Evolutionary conservation across 2,113 vertebrate species (phyloP), one percentile per base, ranked within the genome.

Genomic region (Macroglossus sobrinus): DNA sequence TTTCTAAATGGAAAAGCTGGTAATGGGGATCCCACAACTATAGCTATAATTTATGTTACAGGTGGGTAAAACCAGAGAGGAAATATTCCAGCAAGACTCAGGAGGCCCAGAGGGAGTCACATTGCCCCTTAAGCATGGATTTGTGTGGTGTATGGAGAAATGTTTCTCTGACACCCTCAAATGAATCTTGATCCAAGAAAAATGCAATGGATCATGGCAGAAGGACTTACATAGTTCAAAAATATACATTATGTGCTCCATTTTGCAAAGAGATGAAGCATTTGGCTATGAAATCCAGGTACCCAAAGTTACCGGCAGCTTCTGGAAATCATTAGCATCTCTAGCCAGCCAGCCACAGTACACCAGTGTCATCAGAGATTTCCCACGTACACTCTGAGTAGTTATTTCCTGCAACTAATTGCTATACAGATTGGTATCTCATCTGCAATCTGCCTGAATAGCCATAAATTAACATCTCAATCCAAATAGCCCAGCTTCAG

Each of bases 311-410:
- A 40, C 26, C 91, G 82, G 66, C 74, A 84, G 85, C 64, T 95
- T 97, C 93, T 61, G 91, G 87, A 96, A 97, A 94, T 97, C 94
- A 96, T 95, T 87, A 84, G 43, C 63, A 89, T 86, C 80, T 92
- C 75, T 55, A 85, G 18, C 64, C 78, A 89, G 47, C 30, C 40
- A 94, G 50, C 59, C 66, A 55, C 71, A 91, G 90, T 45, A 81
- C 28, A 38, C 76, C 30, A 50, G 72, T 53, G 92, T 68, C 88
- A 95, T 85, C 38, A 81, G 75, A 86, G 87, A 96, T 87, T 92
- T 95, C 81, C 86, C 66, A 91, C 0, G 0, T 96, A 72, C 94
- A 64, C 74, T 94, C 57, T 61, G 71, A 95, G 38, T 80, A 38
- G 53, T 97, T 92, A 96, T 97, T 97, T 97, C 80, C 75, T 63